Base-by-base conservation (phyloP, 2,797 vertebrate species). In the Anomalospiza imberbis region DNA sequence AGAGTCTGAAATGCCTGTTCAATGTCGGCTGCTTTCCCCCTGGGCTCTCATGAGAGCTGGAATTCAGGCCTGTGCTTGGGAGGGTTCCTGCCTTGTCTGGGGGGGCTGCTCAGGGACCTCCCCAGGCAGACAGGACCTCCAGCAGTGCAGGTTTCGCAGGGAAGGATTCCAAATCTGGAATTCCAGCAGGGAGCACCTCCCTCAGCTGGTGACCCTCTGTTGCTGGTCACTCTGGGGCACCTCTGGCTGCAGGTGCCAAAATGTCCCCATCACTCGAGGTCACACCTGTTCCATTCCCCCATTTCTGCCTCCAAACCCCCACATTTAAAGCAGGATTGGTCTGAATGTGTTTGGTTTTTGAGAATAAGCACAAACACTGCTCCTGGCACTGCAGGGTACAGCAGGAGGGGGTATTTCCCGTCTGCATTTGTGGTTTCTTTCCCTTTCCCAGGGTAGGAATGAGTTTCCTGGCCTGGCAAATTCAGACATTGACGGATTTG, bases 251-350 rank as follows among this genome's bases (percentile, higher is more conserved):
- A 17, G 51, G 50, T 50, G 36, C 6, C 0, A 1, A 26, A 50
- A 6, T 62, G 42, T 42, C 36, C 22, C 21, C 32, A 0, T 17
- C 8, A 0, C 2, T 2, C 3, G 4, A 51, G 44, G 24, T 20
- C 36, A 19, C 25, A 12, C 8, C 10, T 1, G 5, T 9, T 58
- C 22, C 18, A 2, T 18, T n/a, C 57, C 7, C 54, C 28, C 32
- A 7, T 25, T 78, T 38, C 71, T 72, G 54, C 29, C 62, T 18
- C 47, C 78, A n/a, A 61, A 51, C 0, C 17, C 21, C 17, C 10
- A 13, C 0, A 10, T 26, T 71, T 29, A n/a, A 32, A 60, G 18
- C 63, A 24, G 45, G 15, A 1, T 15, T 6, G 58, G 9, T 38
- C 32, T 57, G 8, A 44, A 32, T 1, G 18, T 7, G 22, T 74